Percentiles rank a stretch among this genome's conserved stretches.
Conservation (phyloP, 2,797 vertebrate genomes). For the Cheracebus regulus region DNA sequence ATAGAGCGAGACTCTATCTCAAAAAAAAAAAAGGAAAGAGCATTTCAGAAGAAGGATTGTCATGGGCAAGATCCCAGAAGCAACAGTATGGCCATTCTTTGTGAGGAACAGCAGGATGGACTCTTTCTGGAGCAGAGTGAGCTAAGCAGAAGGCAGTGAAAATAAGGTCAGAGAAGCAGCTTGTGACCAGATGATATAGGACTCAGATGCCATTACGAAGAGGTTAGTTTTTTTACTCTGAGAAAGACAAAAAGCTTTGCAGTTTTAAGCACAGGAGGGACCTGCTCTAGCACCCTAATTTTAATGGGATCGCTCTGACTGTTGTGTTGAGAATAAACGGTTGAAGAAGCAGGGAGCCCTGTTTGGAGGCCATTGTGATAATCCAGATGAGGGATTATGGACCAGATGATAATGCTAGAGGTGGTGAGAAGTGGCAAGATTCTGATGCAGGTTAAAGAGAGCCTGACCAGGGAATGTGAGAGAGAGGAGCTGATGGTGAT, state of each 20-base stretch:
- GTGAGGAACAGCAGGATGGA: background rate
- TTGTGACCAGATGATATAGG: background rate
- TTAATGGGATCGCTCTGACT: background rate
- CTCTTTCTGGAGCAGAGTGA: background rate
- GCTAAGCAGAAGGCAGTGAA: background rate
- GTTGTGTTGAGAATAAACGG: background rate
- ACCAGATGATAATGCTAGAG: background rate
- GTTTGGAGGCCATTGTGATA: background rate
- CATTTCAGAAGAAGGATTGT: background rate
- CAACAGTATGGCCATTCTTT: background rate
- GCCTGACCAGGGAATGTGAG: background rate
- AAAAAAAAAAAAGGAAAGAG: background rate
- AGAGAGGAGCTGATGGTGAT: background rate
- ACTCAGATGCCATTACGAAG: background rate
- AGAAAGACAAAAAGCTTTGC: background rate
- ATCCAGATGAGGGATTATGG: background rate
- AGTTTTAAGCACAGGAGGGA: background rate
- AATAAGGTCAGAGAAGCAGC: background rate
- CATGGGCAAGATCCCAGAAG: background rate
- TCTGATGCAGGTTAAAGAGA: background rate
- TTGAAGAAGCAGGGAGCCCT: background rate
- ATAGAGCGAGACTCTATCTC: too few species aligned
- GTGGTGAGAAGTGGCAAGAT: background rate
- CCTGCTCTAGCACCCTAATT: background rate
- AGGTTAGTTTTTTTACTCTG: background rate